These are phyloP conservation scores for Emydura subglobosa DNA, from an alignment of 2,113 vertebrate species.

Conservation along the genomic window DNA sequence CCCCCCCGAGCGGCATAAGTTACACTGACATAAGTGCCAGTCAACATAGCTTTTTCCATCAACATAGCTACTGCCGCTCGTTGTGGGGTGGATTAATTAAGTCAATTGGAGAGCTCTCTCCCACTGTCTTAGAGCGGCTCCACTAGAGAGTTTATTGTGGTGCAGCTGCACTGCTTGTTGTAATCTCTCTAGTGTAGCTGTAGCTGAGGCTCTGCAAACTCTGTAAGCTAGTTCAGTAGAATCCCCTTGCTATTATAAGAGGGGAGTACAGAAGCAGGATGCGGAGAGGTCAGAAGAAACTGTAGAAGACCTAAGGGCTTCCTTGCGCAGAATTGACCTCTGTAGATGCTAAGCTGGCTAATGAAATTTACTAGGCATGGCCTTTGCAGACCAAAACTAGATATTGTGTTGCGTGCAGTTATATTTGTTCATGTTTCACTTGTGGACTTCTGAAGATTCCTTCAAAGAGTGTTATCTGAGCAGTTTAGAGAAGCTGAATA, in stretches of 20 bases:
- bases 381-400: not conserved
- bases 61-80: too few species aligned
- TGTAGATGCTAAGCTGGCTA: not conserved
- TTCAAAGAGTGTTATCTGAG: not conserved
- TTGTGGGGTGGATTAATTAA: too few species aligned
- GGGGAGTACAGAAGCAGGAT: not conserved
- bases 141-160: too few species aligned
- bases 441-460: not conserved
- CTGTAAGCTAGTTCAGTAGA: not conserved
- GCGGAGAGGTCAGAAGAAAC: not conserved
- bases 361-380: not conserved
- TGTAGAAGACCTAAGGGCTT: not conserved
- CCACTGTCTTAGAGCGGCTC: too few species aligned
- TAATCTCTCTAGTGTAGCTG: too few species aligned
- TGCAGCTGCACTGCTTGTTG: too few species aligned
- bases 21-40: too few species aligned
- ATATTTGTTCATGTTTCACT: rapidly evolving
- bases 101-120: too few species aligned
- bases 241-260: rapidly evolving
- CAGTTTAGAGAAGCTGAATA: too few species aligned
- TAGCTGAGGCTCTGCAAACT: not conserved
- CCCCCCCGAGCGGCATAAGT: too few species aligned
- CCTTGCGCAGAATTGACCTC: constrained; percentile 10
- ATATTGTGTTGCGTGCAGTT: not conserved
- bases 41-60: too few species aligned